phyloP scores from a whole-genome alignment of 2,888 invertebrate genomes.

The Hylaea fasciaria region DNA sequence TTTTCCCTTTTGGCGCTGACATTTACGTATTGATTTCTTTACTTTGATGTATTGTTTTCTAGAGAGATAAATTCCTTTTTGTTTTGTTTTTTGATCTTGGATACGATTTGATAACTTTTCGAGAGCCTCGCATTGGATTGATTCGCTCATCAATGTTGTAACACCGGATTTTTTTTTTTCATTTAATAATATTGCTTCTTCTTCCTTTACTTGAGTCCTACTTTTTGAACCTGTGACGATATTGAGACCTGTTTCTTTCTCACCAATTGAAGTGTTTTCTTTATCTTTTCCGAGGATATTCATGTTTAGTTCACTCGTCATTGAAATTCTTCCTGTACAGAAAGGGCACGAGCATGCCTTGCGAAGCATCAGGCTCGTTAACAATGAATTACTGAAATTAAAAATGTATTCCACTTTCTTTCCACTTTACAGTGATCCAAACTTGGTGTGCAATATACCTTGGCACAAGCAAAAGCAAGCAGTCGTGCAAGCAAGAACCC shows the following conservation, averaged over 20 bases:
- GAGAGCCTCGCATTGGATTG: slow-evolving; percentile 9
- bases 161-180: background rate
- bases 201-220: background rate
- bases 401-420: too few relatives aligned
- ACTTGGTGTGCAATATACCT: too few relatives aligned
- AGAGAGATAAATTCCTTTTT: slow-evolving; percentile 64
- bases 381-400: slow-evolving; percentile 12
- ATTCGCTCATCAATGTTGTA: slow-evolving; percentile 1
- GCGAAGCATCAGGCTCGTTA: background rate
- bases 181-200: background rate
- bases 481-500: too few relatives aligned
- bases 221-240: background rate
- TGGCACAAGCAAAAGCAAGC: too few relatives aligned
- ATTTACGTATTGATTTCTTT: slow-evolving; percentile 61
- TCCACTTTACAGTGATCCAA: too few relatives aligned
- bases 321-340: slow-evolving; percentile 1
- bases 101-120: background rate
- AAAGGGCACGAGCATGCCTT: slow-evolving; percentile 6
- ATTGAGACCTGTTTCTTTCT: slow-evolving; percentile 5
- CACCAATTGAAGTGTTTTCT: slow-evolving; percentile 6
- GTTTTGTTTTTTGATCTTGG: slow-evolving; percentile 55
- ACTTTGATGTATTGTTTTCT: slow-evolving; percentile 70
- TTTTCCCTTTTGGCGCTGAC: slow-evolving; percentile 36
- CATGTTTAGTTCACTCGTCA: background rate
- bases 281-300: background rate